Base-by-base conservation (phyloP, 1,140 invertebrate genomes). In the Drosophila sproati region DNA sequence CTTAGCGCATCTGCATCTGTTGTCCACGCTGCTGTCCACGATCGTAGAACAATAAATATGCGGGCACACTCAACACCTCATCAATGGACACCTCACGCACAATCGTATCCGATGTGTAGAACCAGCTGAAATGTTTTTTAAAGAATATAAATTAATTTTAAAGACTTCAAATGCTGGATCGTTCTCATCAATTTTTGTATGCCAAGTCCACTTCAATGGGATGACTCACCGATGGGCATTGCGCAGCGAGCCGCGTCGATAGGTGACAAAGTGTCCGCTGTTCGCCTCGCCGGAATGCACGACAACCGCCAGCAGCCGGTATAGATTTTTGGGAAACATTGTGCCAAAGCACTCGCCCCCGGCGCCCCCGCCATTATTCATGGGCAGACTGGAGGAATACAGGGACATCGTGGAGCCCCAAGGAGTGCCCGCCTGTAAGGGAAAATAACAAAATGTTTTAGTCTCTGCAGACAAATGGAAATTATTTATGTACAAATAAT, bases 211-310 rank as follows among this genome's bases (percentile, higher is more conserved):
- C 20, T 20, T 20, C 20, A 2, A 20, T 20, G 20, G 3, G 2
- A 6, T 20, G 7, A 78, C 73, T 76, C 67, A 94, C 94, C 94
- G 92, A 73, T 94, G 93, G 37, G 93, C 93, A 80, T 94, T 94
- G 63, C 94, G 92, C 31, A 94, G 92, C 79, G 95, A 94, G 68
- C 96, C 96, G 8, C 97, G 94, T 56, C 98, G 94, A 91, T 98
- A 98, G 39, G 97, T 98, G 51, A 98, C 96, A 94, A 98, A 98
- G 94, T 99, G 98, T 34, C 98, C 98, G 52, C 96, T 96, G 90
- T 96, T 95, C 7, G 96, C 96, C 77, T 96, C 96, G 20, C 98
- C 98, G 51, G 96, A 94, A 93, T 98, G 98, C 47, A 97, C 97
- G n/a, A 98, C 96, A 0, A 98, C 97, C 1, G 97, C 95, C 77